Percentiles rank a stretch among this genome's conserved stretches.
phyloP scores from a whole-genome alignment of 23 tunicate species.

The Oikopleura vanhoeffeni region DNA sequence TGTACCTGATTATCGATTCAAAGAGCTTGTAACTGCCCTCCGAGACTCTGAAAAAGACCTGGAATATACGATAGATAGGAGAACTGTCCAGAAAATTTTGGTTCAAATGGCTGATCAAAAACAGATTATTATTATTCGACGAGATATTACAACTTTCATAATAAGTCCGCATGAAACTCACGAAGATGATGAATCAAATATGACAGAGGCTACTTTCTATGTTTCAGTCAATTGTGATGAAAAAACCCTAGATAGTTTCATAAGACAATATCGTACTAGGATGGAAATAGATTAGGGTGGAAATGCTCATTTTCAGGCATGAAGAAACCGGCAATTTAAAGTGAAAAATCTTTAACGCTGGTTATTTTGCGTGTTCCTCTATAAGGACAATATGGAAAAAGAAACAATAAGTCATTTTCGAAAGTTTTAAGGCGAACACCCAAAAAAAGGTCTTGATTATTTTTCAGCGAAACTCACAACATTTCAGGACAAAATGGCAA shows the following conservation, averaged over 20 bases:
- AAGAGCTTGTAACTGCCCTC: background rate
- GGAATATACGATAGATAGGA: background rate
- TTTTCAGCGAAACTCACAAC: too few relatives aligned
- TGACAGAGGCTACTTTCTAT: background rate
- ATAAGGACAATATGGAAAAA: too few relatives aligned
- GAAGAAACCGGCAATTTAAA: too few relatives aligned
- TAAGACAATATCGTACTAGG: background rate
- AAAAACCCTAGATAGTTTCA: background rate
- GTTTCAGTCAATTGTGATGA: background rate
- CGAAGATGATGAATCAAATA: background rate
- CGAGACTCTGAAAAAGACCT: background rate
- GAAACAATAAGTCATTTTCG: too few relatives aligned
- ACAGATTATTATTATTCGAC: background rate
- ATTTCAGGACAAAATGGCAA: too few relatives aligned
- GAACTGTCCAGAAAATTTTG: background rate
- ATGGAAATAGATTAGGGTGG: conserved; percentile 8
- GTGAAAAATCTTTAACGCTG: too few relatives aligned
- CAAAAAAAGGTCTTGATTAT: too few relatives aligned
- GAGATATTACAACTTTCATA: background rate
- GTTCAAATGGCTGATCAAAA: background rate
- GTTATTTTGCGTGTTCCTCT: too few relatives aligned
- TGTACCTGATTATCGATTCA: background rate
- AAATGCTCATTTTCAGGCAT: too few relatives aligned
- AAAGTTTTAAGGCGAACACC: too few relatives aligned
- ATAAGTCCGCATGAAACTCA: background rate